Conservation (phyloP, 2,797 vertebrate species). For the Myotis myotis region DNA sequence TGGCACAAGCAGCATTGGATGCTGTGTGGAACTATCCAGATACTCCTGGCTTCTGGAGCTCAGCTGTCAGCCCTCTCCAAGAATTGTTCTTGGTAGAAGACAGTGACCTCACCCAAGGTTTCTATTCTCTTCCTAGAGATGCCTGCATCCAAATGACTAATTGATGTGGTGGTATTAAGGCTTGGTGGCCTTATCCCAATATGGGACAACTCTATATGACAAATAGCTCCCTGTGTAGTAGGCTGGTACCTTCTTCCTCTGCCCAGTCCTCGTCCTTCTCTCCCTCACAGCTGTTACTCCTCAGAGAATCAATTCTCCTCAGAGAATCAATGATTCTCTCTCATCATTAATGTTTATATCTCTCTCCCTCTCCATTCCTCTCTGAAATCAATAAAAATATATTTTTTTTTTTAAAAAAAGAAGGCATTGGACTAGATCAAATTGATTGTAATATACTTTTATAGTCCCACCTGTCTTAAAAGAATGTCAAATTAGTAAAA, state of each 20-base stretch:
- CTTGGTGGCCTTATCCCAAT: neutral
- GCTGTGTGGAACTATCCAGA: too few species aligned
- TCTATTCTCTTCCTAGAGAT: neutral
- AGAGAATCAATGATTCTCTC: too few species aligned
- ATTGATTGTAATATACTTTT: neutral
- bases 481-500: neutral
- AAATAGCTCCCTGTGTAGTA: too few species aligned
- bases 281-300: neutral
- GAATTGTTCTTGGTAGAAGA: neutral
- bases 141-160: neutral
- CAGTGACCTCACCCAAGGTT: neutral
- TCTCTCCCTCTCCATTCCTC: too few species aligned
- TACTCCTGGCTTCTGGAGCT: neutral
- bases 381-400: too few species aligned
- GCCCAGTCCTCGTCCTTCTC: neutral
- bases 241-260: too few species aligned
- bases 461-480: neutral
- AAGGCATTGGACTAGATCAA: neutral
- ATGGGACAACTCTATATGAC: neutral
- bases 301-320: too few species aligned
- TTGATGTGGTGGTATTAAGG: neutral
- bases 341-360: too few species aligned
- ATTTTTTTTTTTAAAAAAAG: neutral
- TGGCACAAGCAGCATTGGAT: too few species aligned
- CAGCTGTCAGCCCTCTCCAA: neutral